Evolutionary conservation across 2,797 vertebrate genomes (phyloP).

Genomic region (Malacoctenus gilli): DNA sequence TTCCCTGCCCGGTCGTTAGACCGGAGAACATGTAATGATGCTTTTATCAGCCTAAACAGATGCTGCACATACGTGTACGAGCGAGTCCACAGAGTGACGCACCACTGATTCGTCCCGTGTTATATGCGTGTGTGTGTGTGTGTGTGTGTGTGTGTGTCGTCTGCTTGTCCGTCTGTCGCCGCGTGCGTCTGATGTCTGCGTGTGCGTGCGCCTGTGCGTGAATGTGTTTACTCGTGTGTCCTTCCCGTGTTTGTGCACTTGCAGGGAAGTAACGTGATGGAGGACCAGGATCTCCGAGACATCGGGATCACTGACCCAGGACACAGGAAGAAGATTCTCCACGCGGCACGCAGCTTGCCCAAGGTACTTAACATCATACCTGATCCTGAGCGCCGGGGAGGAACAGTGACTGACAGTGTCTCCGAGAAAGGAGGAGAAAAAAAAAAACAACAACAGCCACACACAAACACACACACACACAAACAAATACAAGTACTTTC

Average conservation of each 20-base stretch:
- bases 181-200: constrained; percentile 20
- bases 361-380: constrained; percentile 82
- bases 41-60: constrained; percentile 28
- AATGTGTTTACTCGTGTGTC: constrained; percentile 65
- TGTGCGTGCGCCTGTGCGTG: constrained; percentile 49
- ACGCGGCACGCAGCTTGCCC: constrained; percentile 91
- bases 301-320: constrained; percentile 92
- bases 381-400: constrained; percentile 13
- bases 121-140: constrained; percentile 17
- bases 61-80: constrained; percentile 10
- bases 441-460: neutral
- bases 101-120: constrained; percentile 15
- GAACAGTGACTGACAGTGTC: constrained; percentile 25
- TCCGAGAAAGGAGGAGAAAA: constrained; percentile 2
- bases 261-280: constrained; percentile 93
- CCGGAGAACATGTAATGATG: constrained; percentile 16
- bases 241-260: constrained; percentile 58
- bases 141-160: constrained; percentile 5
- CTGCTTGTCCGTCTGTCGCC: constrained; percentile 4
- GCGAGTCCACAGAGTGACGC: neutral
- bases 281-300: constrained; percentile 95
- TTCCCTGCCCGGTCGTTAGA: constrained; percentile 9
- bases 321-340: constrained; percentile 94
- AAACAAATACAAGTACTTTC: neutral
- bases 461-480: no score